Conservation (phyloP, 37 sponge, comb jelly and placozoan species). For the Halichondria panicea region DNA sequence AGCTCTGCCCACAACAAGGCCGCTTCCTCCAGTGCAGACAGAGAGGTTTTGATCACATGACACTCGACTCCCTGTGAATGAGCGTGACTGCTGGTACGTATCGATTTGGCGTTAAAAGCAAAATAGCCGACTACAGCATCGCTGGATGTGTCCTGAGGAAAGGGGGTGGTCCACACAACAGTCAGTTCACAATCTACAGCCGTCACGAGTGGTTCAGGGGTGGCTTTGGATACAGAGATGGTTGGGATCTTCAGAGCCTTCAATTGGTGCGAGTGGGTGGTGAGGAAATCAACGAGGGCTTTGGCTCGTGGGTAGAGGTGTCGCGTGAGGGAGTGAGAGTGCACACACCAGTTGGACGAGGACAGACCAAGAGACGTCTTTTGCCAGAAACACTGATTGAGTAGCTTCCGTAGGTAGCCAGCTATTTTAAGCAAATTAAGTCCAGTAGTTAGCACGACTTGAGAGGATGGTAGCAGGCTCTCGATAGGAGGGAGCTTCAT, state of each 20-base stretch:
- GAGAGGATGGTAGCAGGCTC: conserved; percentile 11
- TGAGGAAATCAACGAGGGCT: conserved; percentile 17
- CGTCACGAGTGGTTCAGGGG: conserved; percentile 10
- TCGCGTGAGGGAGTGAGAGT: conserved; percentile 35
- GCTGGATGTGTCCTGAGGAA: neutral
- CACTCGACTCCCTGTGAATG: conserved; percentile 13
- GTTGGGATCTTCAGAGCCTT: conserved; percentile 4
- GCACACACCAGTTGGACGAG: conserved; percentile 21
- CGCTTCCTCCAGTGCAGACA: neutral
- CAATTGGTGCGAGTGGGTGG: conserved; percentile 19
- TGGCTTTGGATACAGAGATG: neutral
- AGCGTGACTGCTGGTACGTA: neutral
- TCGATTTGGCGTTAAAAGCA: conserved; percentile 22
- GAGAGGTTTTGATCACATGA: neutral
- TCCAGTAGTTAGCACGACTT: neutral
- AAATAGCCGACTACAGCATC: conserved; percentile 13
- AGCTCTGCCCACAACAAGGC: conserved; percentile 33
- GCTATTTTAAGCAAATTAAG: conserved; percentile 49
- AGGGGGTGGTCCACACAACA: conserved; percentile 44
- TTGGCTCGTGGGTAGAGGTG: conserved; percentile 3
- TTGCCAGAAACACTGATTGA: conserved; percentile 39
- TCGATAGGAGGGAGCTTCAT: conserved; percentile 13
- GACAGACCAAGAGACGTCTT: neutral
- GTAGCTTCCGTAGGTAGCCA: conserved; percentile 8
- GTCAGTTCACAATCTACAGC: conserved; percentile 41